Conservation (phyloP, 2,113 vertebrate species). For the Amblyornis subalaris region DNA sequence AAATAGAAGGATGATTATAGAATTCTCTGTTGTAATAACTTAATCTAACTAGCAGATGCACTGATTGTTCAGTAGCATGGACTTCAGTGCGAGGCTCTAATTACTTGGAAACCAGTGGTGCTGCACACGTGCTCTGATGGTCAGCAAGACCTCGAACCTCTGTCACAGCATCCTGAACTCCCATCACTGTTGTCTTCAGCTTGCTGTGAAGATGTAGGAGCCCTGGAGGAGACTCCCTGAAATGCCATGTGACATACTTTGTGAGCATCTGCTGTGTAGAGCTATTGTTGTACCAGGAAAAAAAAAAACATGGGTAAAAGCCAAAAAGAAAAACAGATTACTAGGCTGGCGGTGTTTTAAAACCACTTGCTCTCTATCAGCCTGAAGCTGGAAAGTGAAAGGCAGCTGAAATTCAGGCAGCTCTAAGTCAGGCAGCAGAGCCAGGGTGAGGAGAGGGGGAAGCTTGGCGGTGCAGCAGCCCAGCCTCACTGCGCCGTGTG, state of each 20-base stretch:
- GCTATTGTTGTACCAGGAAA: neutral
- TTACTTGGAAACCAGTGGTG: neutral
- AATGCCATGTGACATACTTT: neutral
- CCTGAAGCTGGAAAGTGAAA: neutral
- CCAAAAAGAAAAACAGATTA: neutral
- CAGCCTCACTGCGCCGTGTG: neutral
- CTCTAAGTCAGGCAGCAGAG: neutral
- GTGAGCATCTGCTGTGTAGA: neutral
- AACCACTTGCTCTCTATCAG: neutral
- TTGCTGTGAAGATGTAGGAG: neutral
- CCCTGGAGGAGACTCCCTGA: neutral
- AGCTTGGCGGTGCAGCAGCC: neutral
- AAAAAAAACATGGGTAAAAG: neutral
- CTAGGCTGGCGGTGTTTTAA: neutral
- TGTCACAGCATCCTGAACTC: neutral
- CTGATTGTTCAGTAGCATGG: accelerated
- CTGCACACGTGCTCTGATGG: neutral
- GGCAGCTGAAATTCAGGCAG: neutral
- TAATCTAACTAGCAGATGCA: neutral
- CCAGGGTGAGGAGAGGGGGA: neutral
- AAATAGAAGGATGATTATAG: neutral
- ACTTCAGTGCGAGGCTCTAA: neutral
- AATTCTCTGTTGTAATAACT: neutral
- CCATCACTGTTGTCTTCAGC: neutral
- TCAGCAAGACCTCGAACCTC: accelerated